Base-by-base conservation (phyloP, 2,797 vertebrate genomes). In the Anguilla obscura region DNA sequence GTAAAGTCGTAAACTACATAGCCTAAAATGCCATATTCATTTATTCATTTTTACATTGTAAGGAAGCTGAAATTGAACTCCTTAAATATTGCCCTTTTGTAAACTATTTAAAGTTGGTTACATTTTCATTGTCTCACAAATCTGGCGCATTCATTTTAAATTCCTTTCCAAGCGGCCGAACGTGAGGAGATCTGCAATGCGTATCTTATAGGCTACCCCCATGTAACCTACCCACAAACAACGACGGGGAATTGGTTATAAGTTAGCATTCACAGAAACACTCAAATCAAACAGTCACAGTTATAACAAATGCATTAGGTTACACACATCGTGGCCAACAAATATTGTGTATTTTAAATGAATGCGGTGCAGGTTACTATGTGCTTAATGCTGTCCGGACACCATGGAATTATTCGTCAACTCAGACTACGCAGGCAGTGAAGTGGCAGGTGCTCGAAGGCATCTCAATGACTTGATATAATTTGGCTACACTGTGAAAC, bases 171-270 rank as follows among this genome's bases (percentile, higher is more conserved):
- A 87, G 93, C 45, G 74, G 45, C 76, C 87, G 91, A 90, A 91
- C 76, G 91, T 91, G 90, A 91, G 63, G 9, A 88, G 93, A 94
- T 93, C 96, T 96, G 96, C 95, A 96, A 94, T 96, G 96, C 95
- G 96, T 93, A 95, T 50, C 83, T 84, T 58, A 79, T 36, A 36
- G 2, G 18, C 74, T 76, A 54, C 24, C 45, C 14, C 48, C 24
- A 54, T 84, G n/a, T 33, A 79, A 33, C 40, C 74, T 84, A 50
- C 24, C 30, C 83, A 50, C 36, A 50, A n/a, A 82, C 79, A 80
- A 40, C 76, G 79, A 50, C 40, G 40, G 33, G 21, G 18, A 24
- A 45, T 82, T 5, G 80, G 40, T 30, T 56, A 52, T 16, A 21
- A 24, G n/a, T 69, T 69, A 30, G 27, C 50, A 3, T 30, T 33